Evolutionary conservation across 2,888 invertebrate species (phyloP).

Genomic region (Drosophila falleni): DNA sequence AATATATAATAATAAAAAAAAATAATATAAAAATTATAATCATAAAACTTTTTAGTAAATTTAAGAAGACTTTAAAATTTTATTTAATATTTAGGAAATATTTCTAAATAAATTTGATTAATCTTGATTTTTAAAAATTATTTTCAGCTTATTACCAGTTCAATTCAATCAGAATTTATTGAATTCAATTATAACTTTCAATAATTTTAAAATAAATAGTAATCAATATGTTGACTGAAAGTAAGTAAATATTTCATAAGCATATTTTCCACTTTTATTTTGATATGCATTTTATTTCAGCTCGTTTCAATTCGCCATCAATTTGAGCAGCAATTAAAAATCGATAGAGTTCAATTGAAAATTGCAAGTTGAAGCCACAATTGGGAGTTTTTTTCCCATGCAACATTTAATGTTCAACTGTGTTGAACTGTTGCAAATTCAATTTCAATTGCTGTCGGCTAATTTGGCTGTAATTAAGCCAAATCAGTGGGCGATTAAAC

Average conservation of each 20-base stretch:
- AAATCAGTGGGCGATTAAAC: constrained; percentile 72
- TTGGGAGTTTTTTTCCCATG: constrained; percentile 4
- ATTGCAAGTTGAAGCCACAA: constrained; percentile 1
- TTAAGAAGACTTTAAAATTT: too few species aligned
- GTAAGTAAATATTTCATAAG: not conserved
- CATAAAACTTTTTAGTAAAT: too few species aligned
- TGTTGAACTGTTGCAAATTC: constrained; percentile 36
- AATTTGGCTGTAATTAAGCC: constrained; percentile 57
- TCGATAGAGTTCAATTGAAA: constrained; percentile 22
- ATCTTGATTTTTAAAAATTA: too few species aligned
- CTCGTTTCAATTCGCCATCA: constrained; percentile 8
- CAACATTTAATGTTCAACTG: constrained; percentile 5
- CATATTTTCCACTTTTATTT: not conserved
- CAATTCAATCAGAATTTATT: too few species aligned
- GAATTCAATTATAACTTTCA: too few species aligned
- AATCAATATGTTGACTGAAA: not conserved
- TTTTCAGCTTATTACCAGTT: too few species aligned
- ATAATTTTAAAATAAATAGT: not conserved
- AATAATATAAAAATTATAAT: too few species aligned
- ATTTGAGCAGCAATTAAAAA: constrained; percentile 20
- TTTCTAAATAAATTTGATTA: too few species aligned
- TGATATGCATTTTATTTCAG: not conserved
- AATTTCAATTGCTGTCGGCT: constrained; percentile 45
- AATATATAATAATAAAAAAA: too few species aligned
- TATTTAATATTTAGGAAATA: too few species aligned